A percentile compares a stretch with the other conserved stretches of the same genome.
phyloP scores from a whole-genome alignment of 2,797 vertebrate species.

The Anniella stebbinsi region DNA sequence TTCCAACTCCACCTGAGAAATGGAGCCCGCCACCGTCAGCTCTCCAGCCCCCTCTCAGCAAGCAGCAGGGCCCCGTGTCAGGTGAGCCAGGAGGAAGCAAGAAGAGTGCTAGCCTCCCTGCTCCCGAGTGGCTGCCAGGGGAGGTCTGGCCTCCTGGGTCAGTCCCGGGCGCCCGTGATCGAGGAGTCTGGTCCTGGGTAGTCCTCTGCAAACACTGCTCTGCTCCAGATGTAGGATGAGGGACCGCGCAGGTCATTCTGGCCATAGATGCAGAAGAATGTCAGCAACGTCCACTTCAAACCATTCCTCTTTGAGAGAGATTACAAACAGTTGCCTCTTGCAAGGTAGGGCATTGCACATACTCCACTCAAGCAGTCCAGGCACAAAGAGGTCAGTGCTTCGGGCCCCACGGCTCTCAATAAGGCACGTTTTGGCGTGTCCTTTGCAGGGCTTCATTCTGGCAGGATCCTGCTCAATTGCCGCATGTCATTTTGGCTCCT shows the following conservation, averaged over 20 bases:
- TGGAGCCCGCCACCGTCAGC: not conserved
- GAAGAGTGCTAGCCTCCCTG: no score
- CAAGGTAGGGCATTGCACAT: no score
- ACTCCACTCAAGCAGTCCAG: not conserved
- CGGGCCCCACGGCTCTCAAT: not conserved
- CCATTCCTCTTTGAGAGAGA: not conserved
- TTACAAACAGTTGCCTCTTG: not conserved
- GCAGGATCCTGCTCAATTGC: not conserved
- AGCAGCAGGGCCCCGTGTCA: no score
- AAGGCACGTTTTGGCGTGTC: no score
- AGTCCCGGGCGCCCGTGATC: not conserved
- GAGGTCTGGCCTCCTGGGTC: no score
- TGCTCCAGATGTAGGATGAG: not conserved
- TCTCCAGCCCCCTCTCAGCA: not conserved
- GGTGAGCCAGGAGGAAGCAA: not conserved
- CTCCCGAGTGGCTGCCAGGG: not conserved
- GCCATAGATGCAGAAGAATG: no score
- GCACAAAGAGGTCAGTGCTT: not conserved
- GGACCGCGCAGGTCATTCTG: not conserved
- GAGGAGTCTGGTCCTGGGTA: accelerated
- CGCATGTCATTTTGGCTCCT: no score
- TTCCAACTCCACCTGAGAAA: no score
- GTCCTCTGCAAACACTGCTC: no score
- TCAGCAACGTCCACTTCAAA: no score
- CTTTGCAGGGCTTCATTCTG: no score